A percentile compares a stretch with the other conserved stretches of the same genome.
These are phyloP conservation scores for Lepidocolaptes lacrymiger DNA, from an alignment of 2,797 vertebrate genomes.

Conservation along the genomic window DNA sequence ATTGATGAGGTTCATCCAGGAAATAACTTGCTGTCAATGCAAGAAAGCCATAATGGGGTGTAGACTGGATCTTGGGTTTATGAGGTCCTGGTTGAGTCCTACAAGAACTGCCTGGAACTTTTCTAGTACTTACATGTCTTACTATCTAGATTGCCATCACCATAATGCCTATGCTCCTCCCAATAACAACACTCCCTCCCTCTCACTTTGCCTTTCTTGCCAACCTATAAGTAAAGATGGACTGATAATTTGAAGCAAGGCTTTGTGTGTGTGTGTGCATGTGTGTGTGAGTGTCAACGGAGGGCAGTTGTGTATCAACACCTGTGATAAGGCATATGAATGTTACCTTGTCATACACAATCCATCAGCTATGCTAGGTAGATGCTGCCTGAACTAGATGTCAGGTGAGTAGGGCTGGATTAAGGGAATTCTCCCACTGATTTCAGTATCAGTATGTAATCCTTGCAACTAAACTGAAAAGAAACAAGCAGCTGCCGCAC, in stretches of 20 bases:
- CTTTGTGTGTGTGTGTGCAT: background rate
- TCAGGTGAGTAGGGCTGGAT: background rate
- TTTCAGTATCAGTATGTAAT: background rate
- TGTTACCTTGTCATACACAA: background rate
- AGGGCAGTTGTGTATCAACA: background rate
- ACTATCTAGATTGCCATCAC: slow-evolving; percentile 21
- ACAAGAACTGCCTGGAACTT: background rate
- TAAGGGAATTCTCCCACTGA: background rate
- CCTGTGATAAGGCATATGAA: background rate
- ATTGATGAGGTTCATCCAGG: background rate
- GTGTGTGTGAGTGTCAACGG: background rate
- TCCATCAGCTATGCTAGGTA: background rate
- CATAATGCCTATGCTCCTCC: background rate
- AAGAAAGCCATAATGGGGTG: background rate
- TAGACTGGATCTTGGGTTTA: background rate
- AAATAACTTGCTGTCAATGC: background rate
- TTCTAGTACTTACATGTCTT: slow-evolving; percentile 41
- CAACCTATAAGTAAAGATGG: background rate
- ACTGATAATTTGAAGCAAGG: background rate
- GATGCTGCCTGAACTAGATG: background rate
- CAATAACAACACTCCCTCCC: background rate
- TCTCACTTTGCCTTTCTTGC: background rate
- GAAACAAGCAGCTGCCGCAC: background rate
- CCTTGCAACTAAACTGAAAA: background rate
- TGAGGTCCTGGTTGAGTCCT: background rate